Conservation (phyloP, 1,140 invertebrate genomes). For the Drosophila pandora region DNA sequence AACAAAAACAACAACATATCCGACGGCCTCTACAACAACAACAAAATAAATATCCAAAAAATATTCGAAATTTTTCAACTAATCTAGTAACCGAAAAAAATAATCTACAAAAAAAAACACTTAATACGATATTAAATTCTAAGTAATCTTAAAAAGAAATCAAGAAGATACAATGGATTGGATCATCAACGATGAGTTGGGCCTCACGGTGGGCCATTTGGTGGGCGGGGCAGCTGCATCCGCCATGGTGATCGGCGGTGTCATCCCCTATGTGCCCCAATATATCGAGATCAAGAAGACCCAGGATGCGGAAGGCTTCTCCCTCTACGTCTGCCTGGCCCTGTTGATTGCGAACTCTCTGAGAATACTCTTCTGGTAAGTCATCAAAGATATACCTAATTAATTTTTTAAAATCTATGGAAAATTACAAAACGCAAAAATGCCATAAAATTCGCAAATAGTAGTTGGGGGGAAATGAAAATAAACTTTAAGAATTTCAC, state of each 20-base stretch:
- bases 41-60: conserved; percentile 7
- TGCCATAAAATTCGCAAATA: too few species aligned
- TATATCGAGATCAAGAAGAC: conserved; percentile 95
- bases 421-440: not conserved
- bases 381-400: conserved; percentile 53
- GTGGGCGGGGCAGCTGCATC: conserved; percentile 88
- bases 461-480: not conserved
- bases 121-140: not conserved
- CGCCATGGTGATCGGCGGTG: conserved; percentile 96
- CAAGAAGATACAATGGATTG: conserved; percentile 85
- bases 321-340: conserved; percentile 97
- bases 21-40: conserved; percentile 38
- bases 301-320: conserved; percentile 97
- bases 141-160: conserved; percentile 11
- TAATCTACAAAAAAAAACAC: not conserved
- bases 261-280: conserved; percentile 94
- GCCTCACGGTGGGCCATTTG: conserved; percentile 87
- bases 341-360: conserved; percentile 97
- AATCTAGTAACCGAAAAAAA: not conserved
- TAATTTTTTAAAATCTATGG: not conserved
- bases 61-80: conserved; percentile 8
- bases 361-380: conserved; percentile 98
- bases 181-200: conserved; percentile 89
- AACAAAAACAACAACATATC: conserved; percentile 62
- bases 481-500: not conserved